A percentile compares a stretch with the other conserved stretches of the same genome.
Evolutionary conservation across 1,140 invertebrate genomes (phyloP).

Genomic region (Aphidius ervi): DNA sequence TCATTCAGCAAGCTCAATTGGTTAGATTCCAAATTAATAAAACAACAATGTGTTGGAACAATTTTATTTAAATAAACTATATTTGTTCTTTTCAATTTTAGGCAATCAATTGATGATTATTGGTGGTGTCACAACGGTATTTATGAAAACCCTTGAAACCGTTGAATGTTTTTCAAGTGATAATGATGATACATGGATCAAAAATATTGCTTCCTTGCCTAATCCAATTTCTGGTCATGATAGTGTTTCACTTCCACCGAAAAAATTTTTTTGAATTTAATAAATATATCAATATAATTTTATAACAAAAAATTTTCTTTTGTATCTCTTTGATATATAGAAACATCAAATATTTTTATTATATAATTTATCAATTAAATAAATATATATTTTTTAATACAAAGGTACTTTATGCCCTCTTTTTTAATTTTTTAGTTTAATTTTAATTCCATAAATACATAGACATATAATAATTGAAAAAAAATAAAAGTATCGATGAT

Average conservation of each 20-base stretch:
- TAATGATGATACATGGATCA: conserved; percentile 56
- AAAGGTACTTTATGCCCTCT: too few relatives aligned
- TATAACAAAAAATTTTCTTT: too few relatives aligned
- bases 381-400: too few relatives aligned
- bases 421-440: too few relatives aligned
- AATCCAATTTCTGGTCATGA: conserved; percentile 58
- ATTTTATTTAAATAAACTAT: too few relatives aligned
- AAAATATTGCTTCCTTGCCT: conserved; percentile 55
- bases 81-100: conserved; percentile 14
- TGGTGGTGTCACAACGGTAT: conserved; percentile 59
- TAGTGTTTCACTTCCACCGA: conserved; percentile 57
- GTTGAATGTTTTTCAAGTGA: conserved; percentile 59
- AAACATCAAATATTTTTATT: too few relatives aligned
- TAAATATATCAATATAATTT: neutral
- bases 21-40: conserved; percentile 37
- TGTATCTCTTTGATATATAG: too few relatives aligned
- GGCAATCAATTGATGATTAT: conserved; percentile 57
- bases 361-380: too few relatives aligned
- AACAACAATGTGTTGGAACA: neutral
- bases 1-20: conserved; percentile 58
- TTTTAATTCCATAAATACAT: too few relatives aligned
- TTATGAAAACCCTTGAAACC: conserved; percentile 58
- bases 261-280: conserved; percentile 25
- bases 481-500: too few relatives aligned
- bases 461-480: too few relatives aligned